Conservation (phyloP, 1,140 invertebrate species). For the Pristionchus pacificus region DNA sequence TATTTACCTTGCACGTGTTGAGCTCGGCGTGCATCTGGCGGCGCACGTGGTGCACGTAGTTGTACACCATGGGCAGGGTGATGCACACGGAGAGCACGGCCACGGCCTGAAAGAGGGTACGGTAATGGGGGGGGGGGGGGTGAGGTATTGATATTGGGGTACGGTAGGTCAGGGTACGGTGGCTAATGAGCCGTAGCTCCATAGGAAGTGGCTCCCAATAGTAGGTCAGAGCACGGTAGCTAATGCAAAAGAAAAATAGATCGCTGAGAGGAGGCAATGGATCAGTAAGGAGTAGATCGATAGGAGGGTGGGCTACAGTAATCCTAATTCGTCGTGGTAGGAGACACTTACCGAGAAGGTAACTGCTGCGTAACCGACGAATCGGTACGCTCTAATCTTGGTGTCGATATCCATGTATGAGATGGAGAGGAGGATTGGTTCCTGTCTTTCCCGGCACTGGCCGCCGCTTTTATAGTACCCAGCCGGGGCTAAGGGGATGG, state of each 20-base stretch:
- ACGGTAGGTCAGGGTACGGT: too few relatives aligned
- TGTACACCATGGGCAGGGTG: slow-evolving; percentile 33
- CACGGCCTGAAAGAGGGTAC: background rate
- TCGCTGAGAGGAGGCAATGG: too few relatives aligned
- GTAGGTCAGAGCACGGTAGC: too few relatives aligned
- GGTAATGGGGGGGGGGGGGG: too few relatives aligned
- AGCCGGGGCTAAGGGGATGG: background rate
- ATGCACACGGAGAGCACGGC: slow-evolving; percentile 29
- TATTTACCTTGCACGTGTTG: slow-evolving; percentile 18
- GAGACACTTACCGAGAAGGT: slow-evolving; percentile 29
- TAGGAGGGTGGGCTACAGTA: too few relatives aligned
- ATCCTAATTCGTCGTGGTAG: too few relatives aligned
- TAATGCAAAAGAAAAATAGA: too few relatives aligned
- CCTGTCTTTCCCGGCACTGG: background rate
- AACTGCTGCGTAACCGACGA: slow-evolving; percentile 44
- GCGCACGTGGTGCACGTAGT: slow-evolving; percentile 15
- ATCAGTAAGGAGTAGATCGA: too few relatives aligned
- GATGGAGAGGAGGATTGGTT: background rate
- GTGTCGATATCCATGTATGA: slow-evolving; percentile 39
- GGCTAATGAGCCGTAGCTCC: too few relatives aligned
- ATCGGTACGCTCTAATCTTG: slow-evolving; percentile 43
- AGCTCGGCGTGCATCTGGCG: slow-evolving; percentile 25
- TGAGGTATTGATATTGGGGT: too few relatives aligned
- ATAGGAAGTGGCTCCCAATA: too few relatives aligned
- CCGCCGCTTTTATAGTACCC: background rate